Evolutionary conservation across 2,888 invertebrate species (phyloP), one percentile per base, ranked within the genome.

Genomic region (Pachliopta kotzebuea): DNA sequence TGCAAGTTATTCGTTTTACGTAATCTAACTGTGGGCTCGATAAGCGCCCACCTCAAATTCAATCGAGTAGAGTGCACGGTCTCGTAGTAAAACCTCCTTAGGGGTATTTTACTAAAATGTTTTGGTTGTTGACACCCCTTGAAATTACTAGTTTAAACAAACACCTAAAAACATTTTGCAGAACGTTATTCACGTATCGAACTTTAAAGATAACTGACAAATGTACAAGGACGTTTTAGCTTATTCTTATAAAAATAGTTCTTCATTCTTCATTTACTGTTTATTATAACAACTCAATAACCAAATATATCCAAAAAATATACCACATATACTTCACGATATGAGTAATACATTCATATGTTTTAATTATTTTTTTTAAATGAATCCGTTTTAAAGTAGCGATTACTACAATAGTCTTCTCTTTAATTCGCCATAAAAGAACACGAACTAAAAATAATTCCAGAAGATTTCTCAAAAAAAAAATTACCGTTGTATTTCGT

Each of bases 101-200:
- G 77, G 83, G 82, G 85, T 88, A 86, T 89, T 88, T 85, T 79
- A 80, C 78, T 86, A 85, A 88, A 88, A 87, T 83, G 86, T 84
- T 84, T 82, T 72, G 80, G 78, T 79, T 85, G 85, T 86, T 84
- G 86, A 85, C 84, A 82, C 67, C 75, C 76, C 74, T 71, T 72
- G 72, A 71, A 74, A 56, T 76, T 76, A 78, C 79, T 74, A 76
- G 71, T 74, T 77, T 74, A 74, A 76, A 75, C 78, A 76, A 76
- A 76, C 76, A 77, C 75, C 76, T 76, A 68, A 70, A 68, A 54
- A 68, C 67, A 23, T 67, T 68, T 66, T 66, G 53, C 24, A 53
- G n/a, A 4, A 18, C 18, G 6, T n/a, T 45, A n/a, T n/a, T 45
- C n/a, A 45, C 7, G 6, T n/a, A 45, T 45, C 18, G n/a, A 45